A percentile compares a stretch with the other conserved stretches of the same genome.
Conservation (phyloP, 1,140 invertebrate genomes). For the Halictus rubicundus region DNA sequence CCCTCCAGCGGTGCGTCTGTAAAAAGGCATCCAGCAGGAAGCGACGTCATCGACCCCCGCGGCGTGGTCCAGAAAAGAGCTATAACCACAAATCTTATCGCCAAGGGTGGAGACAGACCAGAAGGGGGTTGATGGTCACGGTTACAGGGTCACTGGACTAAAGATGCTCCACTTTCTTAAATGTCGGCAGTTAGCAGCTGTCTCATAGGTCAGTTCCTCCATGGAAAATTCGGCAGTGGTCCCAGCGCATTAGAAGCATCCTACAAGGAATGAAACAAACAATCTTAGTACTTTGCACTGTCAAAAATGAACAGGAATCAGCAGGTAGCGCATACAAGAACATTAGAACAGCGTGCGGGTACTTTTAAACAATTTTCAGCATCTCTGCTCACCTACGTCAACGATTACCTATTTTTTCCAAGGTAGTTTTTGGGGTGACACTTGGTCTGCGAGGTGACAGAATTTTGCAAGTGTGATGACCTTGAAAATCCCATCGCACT, state of each 20-base stretch:
- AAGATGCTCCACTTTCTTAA: constrained; percentile 57
- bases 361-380: too few species aligned
- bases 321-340: too few species aligned
- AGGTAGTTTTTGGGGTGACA: too few species aligned
- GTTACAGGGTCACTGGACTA: constrained; percentile 55
- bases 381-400: too few species aligned
- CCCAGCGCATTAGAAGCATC: too few species aligned
- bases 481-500: neutral
- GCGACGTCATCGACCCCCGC: constrained; percentile 52
- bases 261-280: too few species aligned
- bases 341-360: too few species aligned
- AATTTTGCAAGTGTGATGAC: neutral
- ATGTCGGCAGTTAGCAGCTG: constrained; percentile 1
- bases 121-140: constrained; percentile 57
- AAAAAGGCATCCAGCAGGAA: constrained; percentile 33
- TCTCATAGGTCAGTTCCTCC: constrained; percentile 47
- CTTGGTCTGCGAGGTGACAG: too few species aligned
- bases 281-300: too few species aligned
- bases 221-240: neutral
- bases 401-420: too few species aligned
- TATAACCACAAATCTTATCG: constrained; percentile 68
- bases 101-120: constrained; percentile 45
- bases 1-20: neutral
- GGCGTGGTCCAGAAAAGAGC: constrained; percentile 62
- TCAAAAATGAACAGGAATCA: too few species aligned